A percentile compares a stretch with the other conserved stretches of the same genome.
Conservation (phyloP, 2,113 vertebrate species). For the Proteles cristata region DNA sequence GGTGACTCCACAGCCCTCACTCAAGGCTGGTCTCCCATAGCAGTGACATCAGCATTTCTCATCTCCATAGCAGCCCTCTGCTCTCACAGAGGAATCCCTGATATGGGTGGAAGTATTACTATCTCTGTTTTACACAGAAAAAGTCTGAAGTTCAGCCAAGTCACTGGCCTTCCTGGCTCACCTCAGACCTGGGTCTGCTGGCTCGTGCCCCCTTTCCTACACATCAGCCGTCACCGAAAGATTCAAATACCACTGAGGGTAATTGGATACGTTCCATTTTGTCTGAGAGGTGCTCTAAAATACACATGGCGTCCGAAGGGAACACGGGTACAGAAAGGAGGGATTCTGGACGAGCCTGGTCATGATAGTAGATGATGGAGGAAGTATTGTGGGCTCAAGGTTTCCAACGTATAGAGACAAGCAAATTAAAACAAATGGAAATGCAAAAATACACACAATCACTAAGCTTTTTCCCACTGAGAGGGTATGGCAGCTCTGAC, state of each 20-base stretch:
- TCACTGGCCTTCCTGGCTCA: background rate
- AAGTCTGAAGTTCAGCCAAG: background rate
- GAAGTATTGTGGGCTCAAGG: background rate
- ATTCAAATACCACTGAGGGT: fast-evolving
- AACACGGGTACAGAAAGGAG: background rate
- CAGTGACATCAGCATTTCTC: background rate
- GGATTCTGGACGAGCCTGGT: background rate
- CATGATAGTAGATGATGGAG: fast-evolving
- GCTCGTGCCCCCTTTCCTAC: no score
- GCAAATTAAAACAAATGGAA: background rate
- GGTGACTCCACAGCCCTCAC: background rate
- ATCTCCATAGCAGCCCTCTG: fast-evolving
- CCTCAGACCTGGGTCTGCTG: background rate
- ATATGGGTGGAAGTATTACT: fast-evolving
- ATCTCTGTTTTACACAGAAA: background rate
- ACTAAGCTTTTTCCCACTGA: background rate
- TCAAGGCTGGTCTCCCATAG: background rate
- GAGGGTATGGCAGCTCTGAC: background rate
- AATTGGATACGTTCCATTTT: fast-evolving
- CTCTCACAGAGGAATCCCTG: fast-evolving
- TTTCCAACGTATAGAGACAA: background rate
- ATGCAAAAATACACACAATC: background rate
- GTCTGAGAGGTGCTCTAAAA: background rate
- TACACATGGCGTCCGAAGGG: no score
- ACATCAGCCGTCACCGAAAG: background rate